Percentiles rank a stretch among this genome's conserved stretches.
These are phyloP conservation scores for Meloidogyne chitwoodi DNA, from an alignment of 1,140 invertebrate genomes.

Conservation along the genomic window DNA sequence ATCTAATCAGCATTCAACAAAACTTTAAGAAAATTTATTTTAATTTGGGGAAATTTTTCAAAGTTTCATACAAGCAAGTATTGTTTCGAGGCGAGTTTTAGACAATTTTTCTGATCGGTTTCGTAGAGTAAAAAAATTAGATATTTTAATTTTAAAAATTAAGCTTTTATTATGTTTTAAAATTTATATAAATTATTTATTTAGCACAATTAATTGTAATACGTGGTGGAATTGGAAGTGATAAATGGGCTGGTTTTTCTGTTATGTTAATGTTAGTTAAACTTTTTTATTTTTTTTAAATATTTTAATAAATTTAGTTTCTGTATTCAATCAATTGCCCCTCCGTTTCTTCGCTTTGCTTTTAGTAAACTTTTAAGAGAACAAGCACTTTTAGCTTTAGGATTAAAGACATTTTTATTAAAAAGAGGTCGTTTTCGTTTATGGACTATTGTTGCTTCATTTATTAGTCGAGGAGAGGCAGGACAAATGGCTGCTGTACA, in stretches of 20 bases:
- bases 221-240: conserved; percentile 7
- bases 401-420: background rate
- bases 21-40: no score
- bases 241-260: conserved; percentile 14
- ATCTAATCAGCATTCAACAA: no score
- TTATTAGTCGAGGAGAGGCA: background rate
- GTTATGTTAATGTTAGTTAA: conserved; percentile 11
- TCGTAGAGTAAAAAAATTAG: no score
- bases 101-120: no score
- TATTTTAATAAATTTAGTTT: conserved; percentile 2
- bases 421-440: background rate
- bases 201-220: conserved; percentile 11
- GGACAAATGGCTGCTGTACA: background rate
- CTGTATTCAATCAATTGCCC: conserved; percentile 18
- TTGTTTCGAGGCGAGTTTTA: no score
- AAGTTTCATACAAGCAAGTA: no score
- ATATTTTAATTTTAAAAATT: no score
- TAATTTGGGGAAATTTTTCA: no score
- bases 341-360: conserved; percentile 9
- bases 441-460: background rate
- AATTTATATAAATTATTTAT: background rate
- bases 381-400: conserved; percentile 3
- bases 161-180: no score
- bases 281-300: background rate
- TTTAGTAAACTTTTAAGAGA: conserved; percentile 8